Base-by-base conservation (phyloP, 1,140 invertebrate species). In the Trichonephila clavata region DNA sequence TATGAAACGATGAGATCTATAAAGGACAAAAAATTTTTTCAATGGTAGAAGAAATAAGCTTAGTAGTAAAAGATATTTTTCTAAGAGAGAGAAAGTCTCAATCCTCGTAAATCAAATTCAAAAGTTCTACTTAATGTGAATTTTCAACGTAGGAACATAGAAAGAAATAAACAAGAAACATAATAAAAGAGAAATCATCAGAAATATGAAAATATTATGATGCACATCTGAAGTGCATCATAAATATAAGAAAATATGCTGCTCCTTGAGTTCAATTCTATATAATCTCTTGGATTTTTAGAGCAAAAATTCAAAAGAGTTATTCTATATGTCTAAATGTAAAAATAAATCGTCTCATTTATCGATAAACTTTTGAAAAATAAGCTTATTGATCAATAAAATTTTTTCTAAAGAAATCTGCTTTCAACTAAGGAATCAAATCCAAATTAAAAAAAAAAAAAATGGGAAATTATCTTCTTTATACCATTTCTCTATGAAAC, bases 101-200 rank as follows among this genome's bases (percentile, higher is more conserved):
- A 16, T 77, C 32, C 18, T 77, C 71, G 39, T 77, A 39, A 77
- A 77, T 77, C 27, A 77, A 77, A 77, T 5, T 24, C 18, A 77
- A 21, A 24, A 24, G 10, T 68, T 16, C 39, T n/a, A 50, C 7
- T 13, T 2, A 50, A 77, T 39, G 32, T 27, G 39, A 77, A 18
- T 39, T 20, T 77, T 32, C 71, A 20, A 77, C 71, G 7, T 6
- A 18, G 71, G 2, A 32, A 77, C 71, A 77, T 13, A 20, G 0
- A 77, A 77, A 77, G 39, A 77, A 77, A 77, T 71, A 77, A 32
- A 77, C 32, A 77, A 39, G 16, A 32, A n/a, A n/a, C n/a, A n/a
- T n/a, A n/a, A n/a, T n/a, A n/a, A n/a, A n/a, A n/a, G n/a, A n/a
- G n/a, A n/a, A n/a, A n/a, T n/a, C n/a, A n/a, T n/a, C n/a, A n/a